Conservation (phyloP, 1,140 invertebrate species). For the Cylas formicarius region DNA sequence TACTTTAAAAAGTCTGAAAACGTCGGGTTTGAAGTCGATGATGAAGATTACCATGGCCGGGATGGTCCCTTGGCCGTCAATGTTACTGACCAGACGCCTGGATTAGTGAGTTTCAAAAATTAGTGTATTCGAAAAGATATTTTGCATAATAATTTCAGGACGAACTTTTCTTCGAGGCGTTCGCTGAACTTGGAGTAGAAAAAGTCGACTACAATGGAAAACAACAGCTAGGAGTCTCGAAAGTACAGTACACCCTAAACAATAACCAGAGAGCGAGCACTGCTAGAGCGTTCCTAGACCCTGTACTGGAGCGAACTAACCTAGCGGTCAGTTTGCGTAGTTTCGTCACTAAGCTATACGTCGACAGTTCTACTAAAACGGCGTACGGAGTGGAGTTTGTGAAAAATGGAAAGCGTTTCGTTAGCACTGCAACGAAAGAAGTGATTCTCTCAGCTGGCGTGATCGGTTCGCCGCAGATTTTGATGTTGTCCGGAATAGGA, state of each 20-base stretch:
- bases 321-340: constrained; percentile 53
- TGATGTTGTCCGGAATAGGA: constrained; percentile 81
- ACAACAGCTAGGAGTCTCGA: constrained; percentile 31
- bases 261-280: constrained; percentile 16
- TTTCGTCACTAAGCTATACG: constrained; percentile 48
- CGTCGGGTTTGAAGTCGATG: background rate
- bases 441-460: constrained; percentile 56
- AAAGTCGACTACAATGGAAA: constrained; percentile 21
- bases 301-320: constrained; percentile 45
- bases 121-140: too few relatives aligned
- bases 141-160: too few relatives aligned
- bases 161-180: constrained; percentile 9
- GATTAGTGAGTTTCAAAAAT: constrained; percentile 4
- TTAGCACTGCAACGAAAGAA: constrained; percentile 48
- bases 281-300: constrained; percentile 20
- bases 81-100: background rate
- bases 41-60: constrained; percentile 11
- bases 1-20: constrained; percentile 54
- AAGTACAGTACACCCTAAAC: too few relatives aligned
- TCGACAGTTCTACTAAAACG: constrained; percentile 40
- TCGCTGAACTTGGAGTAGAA: constrained; percentile 37
- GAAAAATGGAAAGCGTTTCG: constrained; percentile 39
- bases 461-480: constrained; percentile 63
- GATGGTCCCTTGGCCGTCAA: constrained; percentile 11
- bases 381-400: constrained; percentile 54